Evolutionary conservation across 1,140 invertebrate genomes (phyloP).

Genomic region (Ptiloglossa arizonensis): DNA sequence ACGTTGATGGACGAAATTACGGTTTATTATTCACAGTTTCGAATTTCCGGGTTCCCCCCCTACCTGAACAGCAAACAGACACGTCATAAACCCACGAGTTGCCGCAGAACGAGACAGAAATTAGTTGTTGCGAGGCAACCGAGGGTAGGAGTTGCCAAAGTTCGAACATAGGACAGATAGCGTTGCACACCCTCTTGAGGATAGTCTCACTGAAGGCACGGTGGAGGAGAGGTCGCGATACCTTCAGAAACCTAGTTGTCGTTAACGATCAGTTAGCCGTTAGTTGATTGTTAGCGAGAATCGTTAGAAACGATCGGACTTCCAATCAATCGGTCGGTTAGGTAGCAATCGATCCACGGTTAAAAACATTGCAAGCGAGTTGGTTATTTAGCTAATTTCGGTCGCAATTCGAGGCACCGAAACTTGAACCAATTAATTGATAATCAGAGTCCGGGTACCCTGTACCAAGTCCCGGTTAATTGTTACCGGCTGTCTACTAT

Average conservation of each 20-base stretch:
- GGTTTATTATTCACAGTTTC: too few relatives aligned
- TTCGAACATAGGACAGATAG: background rate
- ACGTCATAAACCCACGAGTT: background rate
- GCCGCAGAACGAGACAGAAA: background rate
- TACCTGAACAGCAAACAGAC: background rate
- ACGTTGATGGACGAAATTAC: too few relatives aligned
- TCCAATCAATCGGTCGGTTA: too few relatives aligned
- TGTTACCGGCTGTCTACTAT: too few relatives aligned
- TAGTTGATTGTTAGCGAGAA: background rate
- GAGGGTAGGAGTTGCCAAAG: background rate
- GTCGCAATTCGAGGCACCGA: too few relatives aligned
- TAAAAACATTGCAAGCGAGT: too few relatives aligned
- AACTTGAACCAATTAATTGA: too few relatives aligned
- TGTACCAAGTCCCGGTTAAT: too few relatives aligned
- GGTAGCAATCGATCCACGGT: background rate
- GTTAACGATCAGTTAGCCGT: background rate
- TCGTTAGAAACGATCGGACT: background rate
- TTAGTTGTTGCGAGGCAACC: slow-evolving; percentile 3
- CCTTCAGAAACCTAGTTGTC: background rate
- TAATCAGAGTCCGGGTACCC: too few relatives aligned
- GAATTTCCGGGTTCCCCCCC: too few relatives aligned
- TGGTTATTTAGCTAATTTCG: too few relatives aligned
- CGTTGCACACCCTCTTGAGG: background rate
- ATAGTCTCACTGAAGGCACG: background rate
- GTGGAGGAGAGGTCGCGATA: background rate